phyloP scores from a whole-genome alignment of 2,797 vertebrate genomes.

The Sebastes kiyomatsui region DNA sequence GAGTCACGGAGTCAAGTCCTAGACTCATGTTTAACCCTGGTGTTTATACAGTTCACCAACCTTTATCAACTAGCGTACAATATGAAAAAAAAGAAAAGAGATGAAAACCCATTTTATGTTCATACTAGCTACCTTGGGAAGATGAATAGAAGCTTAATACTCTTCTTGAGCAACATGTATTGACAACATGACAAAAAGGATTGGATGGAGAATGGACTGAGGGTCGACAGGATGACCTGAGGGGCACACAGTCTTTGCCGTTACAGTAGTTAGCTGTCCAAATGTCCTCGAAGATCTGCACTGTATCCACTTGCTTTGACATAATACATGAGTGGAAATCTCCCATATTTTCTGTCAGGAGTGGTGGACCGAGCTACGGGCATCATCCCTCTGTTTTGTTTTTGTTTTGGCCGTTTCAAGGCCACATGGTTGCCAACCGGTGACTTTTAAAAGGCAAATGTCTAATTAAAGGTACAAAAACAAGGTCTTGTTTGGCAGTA shows the following conservation, averaged over 20 bases:
- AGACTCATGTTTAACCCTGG: background rate
- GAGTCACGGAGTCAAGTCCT: background rate
- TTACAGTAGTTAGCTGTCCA: slow-evolving; percentile 3
- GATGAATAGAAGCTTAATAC: background rate
- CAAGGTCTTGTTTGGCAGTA: slow-evolving; percentile 39
- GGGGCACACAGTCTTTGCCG: background rate
- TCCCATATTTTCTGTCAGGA: slow-evolving; percentile 13
- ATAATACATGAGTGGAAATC: slow-evolving; percentile 31
- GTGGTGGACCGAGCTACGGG: slow-evolving; percentile 19
- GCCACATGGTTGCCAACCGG: slow-evolving; percentile 46
- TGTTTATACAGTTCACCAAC: background rate
- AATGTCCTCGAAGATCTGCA: background rate
- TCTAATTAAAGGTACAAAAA: slow-evolving; percentile 64
- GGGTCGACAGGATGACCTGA: background rate
- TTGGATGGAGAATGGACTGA: background rate
- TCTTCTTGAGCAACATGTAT: background rate
- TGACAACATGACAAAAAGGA: background rate
- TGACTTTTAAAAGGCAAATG: slow-evolving; percentile 62
- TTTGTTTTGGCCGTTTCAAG: slow-evolving; percentile 39
- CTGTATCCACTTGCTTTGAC: slow-evolving; percentile 25
- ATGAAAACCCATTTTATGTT: background rate
- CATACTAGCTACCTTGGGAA: background rate
- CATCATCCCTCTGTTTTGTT: slow-evolving; percentile 26
- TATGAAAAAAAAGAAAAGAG: background rate
- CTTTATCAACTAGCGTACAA: background rate